Conservation (phyloP, 2,888 invertebrate genomes). For the Synergus japonicus region DNA sequence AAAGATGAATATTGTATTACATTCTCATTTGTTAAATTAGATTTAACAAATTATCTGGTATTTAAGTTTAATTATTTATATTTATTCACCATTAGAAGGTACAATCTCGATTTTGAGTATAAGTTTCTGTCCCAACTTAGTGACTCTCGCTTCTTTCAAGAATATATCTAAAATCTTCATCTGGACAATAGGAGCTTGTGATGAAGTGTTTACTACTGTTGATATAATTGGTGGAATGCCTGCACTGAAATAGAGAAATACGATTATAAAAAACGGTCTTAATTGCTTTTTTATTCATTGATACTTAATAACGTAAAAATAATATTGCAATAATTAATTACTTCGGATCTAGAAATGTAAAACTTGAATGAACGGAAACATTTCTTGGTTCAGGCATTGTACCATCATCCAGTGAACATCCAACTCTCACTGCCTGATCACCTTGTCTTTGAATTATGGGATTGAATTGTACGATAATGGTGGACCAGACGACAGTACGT, state of each 20-base stretch:
- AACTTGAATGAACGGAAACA: constrained; percentile 80
- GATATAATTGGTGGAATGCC: constrained; percentile 76
- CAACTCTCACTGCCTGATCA: constrained; percentile 89
- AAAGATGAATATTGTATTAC: background rate
- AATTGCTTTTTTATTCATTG: background rate
- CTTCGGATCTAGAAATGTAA: constrained; percentile 79
- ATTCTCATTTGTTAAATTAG: background rate
- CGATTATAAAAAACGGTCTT: background rate
- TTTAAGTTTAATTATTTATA: background rate
- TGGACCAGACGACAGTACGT: constrained; percentile 82
- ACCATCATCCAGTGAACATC: constrained; percentile 83
- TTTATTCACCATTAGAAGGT: constrained; percentile 78
- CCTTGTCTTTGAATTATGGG: constrained; percentile 90
- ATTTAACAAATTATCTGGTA: background rate
- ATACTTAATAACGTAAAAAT: background rate
- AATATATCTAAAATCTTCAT: constrained; percentile 81
- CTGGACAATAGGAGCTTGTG: constrained; percentile 78
- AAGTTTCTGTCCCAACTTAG: constrained; percentile 84
- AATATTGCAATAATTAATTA: constrained; percentile 61
- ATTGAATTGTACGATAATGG: constrained; percentile 90
- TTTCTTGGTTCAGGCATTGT: constrained; percentile 77
- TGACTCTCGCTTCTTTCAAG: constrained; percentile 81
- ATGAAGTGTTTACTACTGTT: constrained; percentile 78
- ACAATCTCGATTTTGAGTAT: constrained; percentile 82
- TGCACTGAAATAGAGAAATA: constrained; percentile 63